phyloP scores from a whole-genome alignment of 2,113 vertebrate genomes.

The Callithrix jacchus region DNA sequence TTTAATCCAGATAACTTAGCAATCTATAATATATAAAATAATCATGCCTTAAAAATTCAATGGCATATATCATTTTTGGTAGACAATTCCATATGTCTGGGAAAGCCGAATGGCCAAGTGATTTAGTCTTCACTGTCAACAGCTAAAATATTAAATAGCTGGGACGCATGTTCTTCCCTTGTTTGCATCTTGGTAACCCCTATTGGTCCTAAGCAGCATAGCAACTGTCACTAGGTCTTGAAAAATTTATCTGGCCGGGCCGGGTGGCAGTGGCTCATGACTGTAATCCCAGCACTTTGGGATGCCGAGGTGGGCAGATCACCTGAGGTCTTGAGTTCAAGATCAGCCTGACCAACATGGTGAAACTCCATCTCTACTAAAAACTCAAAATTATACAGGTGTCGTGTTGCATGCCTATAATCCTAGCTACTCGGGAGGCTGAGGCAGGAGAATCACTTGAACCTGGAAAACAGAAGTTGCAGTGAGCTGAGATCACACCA shows the following conservation, averaged over 20 bases:
- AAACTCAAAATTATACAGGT: too few species aligned
- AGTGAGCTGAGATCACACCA: too few species aligned
- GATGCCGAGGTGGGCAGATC: too few species aligned
- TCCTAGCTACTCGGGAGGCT: too few species aligned
- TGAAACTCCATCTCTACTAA: too few species aligned
- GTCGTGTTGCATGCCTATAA: too few species aligned
- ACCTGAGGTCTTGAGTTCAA: too few species aligned
- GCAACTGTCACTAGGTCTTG: background rate
- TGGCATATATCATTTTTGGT: background rate
- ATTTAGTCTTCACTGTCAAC: background rate
- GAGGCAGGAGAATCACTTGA: too few species aligned
- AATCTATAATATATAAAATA: background rate
- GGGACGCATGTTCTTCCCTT: background rate
- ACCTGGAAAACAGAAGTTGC: too few species aligned
- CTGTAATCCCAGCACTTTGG: too few species aligned
- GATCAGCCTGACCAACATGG: too few species aligned
- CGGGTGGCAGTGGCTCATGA: too few species aligned
- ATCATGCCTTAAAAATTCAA: constrained; percentile 24
- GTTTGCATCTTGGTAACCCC: background rate
- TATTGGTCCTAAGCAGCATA: background rate
- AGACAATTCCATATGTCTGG: background rate
- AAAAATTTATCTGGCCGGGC: background rate
- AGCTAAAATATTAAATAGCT: background rate
- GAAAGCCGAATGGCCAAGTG: background rate
- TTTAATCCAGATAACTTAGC: constrained; percentile 5